A percentile compares a stretch with the other conserved stretches of the same genome.
phyloP scores from a whole-genome alignment of 1,140 invertebrate species.

The Cyrtorhinus lividipennis region DNA sequence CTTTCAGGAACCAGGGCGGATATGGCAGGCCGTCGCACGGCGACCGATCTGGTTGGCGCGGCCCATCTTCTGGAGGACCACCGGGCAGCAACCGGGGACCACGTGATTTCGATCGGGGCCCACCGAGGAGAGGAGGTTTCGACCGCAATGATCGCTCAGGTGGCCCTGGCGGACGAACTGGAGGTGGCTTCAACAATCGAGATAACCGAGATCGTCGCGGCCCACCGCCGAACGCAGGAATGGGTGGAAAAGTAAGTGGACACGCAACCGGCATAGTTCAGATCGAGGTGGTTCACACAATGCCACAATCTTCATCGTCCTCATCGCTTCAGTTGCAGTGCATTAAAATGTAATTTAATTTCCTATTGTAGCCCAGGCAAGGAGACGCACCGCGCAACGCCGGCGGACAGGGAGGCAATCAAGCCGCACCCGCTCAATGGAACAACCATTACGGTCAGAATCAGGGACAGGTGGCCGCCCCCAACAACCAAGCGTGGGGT shows the following conservation, averaged over 20 bases:
- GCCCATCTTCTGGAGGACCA: background rate
- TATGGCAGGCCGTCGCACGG: background rate
- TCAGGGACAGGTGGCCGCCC: background rate
- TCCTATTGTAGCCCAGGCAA: background rate
- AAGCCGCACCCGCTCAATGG: background rate
- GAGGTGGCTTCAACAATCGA: background rate
- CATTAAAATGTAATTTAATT: too few species aligned
- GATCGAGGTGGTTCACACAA: too few species aligned
- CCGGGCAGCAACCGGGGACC: background rate
- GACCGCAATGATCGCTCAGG: background rate
- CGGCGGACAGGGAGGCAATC: background rate
- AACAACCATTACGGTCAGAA: background rate
- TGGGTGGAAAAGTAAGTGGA: background rate
- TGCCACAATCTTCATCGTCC: too few species aligned
- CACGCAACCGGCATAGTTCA: too few species aligned
- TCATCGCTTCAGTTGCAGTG: too few species aligned
- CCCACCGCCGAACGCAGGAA: background rate
- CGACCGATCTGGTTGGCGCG: background rate
- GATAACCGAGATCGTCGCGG: background rate
- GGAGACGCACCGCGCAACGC: background rate
- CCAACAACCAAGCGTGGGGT: background rate
- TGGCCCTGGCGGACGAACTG: background rate
- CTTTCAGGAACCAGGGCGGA: background rate
- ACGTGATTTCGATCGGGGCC: background rate
- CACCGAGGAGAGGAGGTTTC: background rate